Evolutionary conservation across 2,888 invertebrate genomes (phyloP).

Genomic region (Nesidiocoris tenuis): DNA sequence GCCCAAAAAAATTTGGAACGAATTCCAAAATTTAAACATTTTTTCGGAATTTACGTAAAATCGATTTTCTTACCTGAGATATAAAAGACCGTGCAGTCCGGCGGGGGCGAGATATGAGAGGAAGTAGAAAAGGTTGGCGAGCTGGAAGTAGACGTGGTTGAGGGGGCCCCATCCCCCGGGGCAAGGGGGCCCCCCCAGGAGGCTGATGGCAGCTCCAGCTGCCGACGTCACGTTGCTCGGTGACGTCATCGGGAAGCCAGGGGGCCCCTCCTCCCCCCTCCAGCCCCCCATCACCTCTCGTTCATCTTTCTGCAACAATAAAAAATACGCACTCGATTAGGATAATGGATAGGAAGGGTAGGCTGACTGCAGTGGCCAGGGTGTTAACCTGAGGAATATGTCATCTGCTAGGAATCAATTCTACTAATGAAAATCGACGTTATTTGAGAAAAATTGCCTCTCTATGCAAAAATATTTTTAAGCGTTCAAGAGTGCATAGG

Average conservation of each 20-base stretch:
- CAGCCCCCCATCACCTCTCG: conserved; percentile 39
- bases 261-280: conserved; percentile 42
- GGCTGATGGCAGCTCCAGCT: conserved; percentile 24
- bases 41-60: not conserved
- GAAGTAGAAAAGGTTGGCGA: conserved; percentile 79
- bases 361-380: too few species aligned
- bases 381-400: too few species aligned
- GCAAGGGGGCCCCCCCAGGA: conserved; percentile 46
- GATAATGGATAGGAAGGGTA: too few species aligned
- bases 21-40: too few species aligned
- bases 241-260: conserved; percentile 38
- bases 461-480: too few species aligned
- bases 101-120: conserved; percentile 79
- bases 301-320: conserved; percentile 27
- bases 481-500: too few species aligned
- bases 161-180: conserved; percentile 67
- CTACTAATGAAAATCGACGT: too few species aligned
- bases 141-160: conserved; percentile 81
- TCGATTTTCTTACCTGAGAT: conserved; percentile 60
- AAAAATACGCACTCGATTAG: too few species aligned
- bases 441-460: too few species aligned
- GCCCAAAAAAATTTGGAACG: too few species aligned
- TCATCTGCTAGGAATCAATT: too few species aligned
- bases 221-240: conserved; percentile 36
- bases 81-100: conserved; percentile 72